These are phyloP conservation scores for Dendropsophus ebraccatus DNA, from an alignment of 2,113 vertebrate genomes.

Conservation along the genomic window DNA sequence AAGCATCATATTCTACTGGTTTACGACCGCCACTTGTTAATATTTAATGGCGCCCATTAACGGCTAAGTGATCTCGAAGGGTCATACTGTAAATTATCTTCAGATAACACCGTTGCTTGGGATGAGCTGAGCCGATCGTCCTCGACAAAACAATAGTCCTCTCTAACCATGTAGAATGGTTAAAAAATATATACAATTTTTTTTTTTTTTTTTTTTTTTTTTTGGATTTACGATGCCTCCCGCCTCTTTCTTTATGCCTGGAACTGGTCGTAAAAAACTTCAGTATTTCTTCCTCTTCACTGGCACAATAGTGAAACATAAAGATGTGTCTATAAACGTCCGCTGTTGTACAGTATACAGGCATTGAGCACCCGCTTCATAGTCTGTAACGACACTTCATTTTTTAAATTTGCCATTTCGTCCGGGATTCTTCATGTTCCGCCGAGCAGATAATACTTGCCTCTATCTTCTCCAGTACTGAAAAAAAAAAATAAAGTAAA, in stretches of 20 bases:
- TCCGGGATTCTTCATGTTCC: background rate
- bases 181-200: background rate
- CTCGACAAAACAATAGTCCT: too few relatives aligned
- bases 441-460: background rate
- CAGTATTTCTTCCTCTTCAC: background rate
- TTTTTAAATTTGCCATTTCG: background rate
- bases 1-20: background rate
- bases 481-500: constrained; percentile 61
- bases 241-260: background rate
- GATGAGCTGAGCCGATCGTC: background rate
- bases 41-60: constrained; percentile 29
- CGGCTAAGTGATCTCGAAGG: constrained; percentile 5
- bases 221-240: background rate
- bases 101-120: background rate
- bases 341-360: background rate
- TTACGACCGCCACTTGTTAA: constrained; percentile 30
- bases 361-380: background rate
- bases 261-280: background rate
- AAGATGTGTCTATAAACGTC: background rate
- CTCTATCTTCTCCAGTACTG: constrained; percentile 82
- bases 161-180: too few relatives aligned
- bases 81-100: constrained; percentile 11
- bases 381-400: background rate
- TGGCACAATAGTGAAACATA: background rate
- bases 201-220: too few relatives aligned